phyloP scores from a whole-genome alignment of 2,888 invertebrate species.

The Melanchra persicariae region DNA sequence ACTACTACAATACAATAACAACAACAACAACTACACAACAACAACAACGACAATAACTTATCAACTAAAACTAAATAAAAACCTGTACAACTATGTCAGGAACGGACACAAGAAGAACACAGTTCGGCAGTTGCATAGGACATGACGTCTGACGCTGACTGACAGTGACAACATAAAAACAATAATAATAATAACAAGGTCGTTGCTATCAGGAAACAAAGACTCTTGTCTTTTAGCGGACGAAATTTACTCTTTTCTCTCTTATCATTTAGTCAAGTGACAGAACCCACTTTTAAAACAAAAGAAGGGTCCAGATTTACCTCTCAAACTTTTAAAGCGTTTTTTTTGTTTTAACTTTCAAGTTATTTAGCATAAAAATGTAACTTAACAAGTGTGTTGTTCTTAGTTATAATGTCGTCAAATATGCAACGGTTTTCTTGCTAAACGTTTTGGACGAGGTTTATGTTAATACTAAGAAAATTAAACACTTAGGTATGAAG shows the following conservation, averaged over 20 bases:
- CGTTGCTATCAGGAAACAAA: too few species aligned
- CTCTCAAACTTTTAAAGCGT: constrained; percentile 22
- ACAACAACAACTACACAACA: too few species aligned
- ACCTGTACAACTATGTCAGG: too few species aligned
- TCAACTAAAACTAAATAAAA: too few species aligned
- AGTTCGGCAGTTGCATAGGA: too few species aligned
- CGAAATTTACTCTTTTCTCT: background rate
- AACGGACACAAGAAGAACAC: too few species aligned
- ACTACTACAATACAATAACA: too few species aligned
- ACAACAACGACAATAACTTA: too few species aligned
- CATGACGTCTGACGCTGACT: too few species aligned
- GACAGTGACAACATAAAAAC: too few species aligned
- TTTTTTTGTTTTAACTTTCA: constrained; percentile 46
- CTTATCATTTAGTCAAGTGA: constrained; percentile 1
- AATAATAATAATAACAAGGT: too few species aligned
- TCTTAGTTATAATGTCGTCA: constrained; percentile 51
- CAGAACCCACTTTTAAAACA: constrained; percentile 1
- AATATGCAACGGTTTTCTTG: constrained; percentile 52
- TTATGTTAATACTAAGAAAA: constrained; percentile 45
- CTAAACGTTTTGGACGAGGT: constrained; percentile 28
- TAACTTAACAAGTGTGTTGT: constrained; percentile 47
- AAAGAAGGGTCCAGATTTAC: constrained; percentile 5
- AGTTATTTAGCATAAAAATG: constrained; percentile 53
- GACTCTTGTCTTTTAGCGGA: background rate
- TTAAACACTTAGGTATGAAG: constrained; percentile 39